These are phyloP conservation scores for Triplophysa rosa DNA, from an alignment of 2,113 vertebrate genomes.

Conservation along the genomic window DNA sequence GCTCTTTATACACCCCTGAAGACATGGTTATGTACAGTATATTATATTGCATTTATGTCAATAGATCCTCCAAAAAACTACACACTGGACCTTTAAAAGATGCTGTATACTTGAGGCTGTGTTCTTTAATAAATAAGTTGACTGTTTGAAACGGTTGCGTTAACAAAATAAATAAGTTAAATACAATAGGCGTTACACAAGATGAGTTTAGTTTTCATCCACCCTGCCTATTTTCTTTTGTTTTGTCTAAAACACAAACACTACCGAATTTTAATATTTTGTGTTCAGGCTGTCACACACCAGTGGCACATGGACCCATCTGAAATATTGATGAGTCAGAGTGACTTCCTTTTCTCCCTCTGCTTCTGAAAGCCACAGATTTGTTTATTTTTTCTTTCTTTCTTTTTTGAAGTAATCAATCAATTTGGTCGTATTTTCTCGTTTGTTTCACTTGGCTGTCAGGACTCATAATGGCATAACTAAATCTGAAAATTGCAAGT, in stretches of 20 bases:
- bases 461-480: neutral
- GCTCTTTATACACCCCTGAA: too few species aligned
- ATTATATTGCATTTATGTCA: neutral
- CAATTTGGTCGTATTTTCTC: slow-evolving; percentile 2
- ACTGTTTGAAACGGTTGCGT: neutral
- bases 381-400: neutral
- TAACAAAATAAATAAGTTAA: neutral
- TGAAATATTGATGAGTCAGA: slow-evolving; percentile 36
- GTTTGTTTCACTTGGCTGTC: neutral
- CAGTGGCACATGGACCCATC: neutral
- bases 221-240: neutral
- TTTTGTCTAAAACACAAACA: neutral
- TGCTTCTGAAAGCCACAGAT: neutral
- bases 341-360: neutral
- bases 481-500: neutral
- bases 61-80: neutral
- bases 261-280: slow-evolving; percentile 9
- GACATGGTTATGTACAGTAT: too few species aligned
- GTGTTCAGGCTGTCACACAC: neutral
- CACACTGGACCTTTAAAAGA: neutral
- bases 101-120: neutral
- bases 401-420: neutral
- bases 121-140: neutral
- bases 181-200: neutral
- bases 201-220: neutral